Percentiles rank a stretch among this genome's conserved stretches.
Evolutionary conservation across 2,888 invertebrate species (phyloP).

Genomic region (Ochlodes sylvanus): DNA sequence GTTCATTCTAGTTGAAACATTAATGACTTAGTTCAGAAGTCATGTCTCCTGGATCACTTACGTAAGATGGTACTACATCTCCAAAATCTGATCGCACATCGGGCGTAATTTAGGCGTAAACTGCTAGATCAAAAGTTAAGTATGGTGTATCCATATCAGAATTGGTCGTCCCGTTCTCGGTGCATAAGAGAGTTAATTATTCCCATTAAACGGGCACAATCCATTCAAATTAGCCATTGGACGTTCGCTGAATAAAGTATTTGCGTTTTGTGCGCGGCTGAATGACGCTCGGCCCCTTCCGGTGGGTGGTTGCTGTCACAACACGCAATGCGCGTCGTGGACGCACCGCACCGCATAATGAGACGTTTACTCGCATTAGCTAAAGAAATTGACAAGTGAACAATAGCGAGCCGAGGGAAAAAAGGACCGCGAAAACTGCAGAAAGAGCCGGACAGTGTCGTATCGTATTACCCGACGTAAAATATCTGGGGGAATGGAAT

Average conservation of each 20-base stretch:
- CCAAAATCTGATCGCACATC: not conserved
- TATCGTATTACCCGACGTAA: conserved; percentile 85
- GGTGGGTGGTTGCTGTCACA: conserved; percentile 85
- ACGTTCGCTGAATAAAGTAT: conserved; percentile 80
- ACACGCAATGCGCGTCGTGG: conserved; percentile 83
- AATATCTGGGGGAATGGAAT: conserved; percentile 84
- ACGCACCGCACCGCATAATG: conserved; percentile 83
- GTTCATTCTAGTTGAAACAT: not conserved
- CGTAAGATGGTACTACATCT: not conserved
- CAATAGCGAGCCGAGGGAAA: conserved; percentile 78
- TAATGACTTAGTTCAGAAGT: not conserved
- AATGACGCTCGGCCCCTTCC: conserved; percentile 83
- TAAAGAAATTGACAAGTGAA: conserved; percentile 85
- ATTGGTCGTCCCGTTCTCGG: conserved; percentile 51
- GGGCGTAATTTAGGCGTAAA: conserved; percentile 64
- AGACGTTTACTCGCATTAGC: conserved; percentile 85
- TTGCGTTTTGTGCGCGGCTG: conserved; percentile 80
- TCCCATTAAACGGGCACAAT: conserved; percentile 78
- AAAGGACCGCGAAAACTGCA: conserved; percentile 78
- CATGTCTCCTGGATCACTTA: not conserved
- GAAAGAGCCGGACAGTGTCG: conserved; percentile 85
- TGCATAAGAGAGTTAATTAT: conserved; percentile 76
- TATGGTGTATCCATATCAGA: conserved; percentile 57
- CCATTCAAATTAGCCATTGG: conserved; percentile 83
- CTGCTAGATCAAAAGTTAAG: conserved; percentile 59